Base-by-base conservation (phyloP, 2,888 invertebrate species). In the Rhamnusium bicolor region DNA sequence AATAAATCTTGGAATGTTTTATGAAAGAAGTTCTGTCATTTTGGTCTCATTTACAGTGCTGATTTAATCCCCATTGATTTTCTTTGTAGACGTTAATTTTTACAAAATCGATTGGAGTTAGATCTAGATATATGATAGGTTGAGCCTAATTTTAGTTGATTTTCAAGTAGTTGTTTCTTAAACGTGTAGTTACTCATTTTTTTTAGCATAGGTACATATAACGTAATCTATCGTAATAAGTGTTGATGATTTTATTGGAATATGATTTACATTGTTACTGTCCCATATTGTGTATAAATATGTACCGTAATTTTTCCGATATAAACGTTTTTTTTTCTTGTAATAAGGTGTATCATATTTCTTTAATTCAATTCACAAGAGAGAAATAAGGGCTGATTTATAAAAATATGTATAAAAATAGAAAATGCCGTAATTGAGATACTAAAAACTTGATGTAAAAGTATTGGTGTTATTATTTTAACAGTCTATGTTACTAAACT, bases 301-400 rank as follows among this genome's bases (percentile, higher is more conserved):
- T 62, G 53, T 77, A 68, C 63, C 69, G 60, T 74, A 32, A 54
- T 67, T 19, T 67, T 56, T 69, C 53, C 61, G 24, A 60, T 60
- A 53, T 61, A 58, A 58, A 40, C 58, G 14, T 46, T 56, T 71
- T 75, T 62, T n/a, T n/a, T 65, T 74, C 69, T 71, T 71, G 69
- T 76, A 70, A 77, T 73, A 76, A 78, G 70, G 77, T 85, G 84
- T 84, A 83, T 86, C 85, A 85, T 85, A 85, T 86, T 86, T 86
- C 85, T 83, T 85, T 84, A 83, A 83, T 84, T 85, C 80, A 81
- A 83, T 85, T 85, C 83, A 86, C 83, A 86, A 82, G 86, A 87
- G 87, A 87, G 87, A 87, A 86, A 85, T 81, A 87, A 87, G 86
- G 87, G 87, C 87, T 87, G 87, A 87, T 85, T 85, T 86, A 86